A percentile compares a stretch with the other conserved stretches of the same genome.
phyloP scores from a whole-genome alignment of 2,113 vertebrate species.

The Crotalus tigris region DNA sequence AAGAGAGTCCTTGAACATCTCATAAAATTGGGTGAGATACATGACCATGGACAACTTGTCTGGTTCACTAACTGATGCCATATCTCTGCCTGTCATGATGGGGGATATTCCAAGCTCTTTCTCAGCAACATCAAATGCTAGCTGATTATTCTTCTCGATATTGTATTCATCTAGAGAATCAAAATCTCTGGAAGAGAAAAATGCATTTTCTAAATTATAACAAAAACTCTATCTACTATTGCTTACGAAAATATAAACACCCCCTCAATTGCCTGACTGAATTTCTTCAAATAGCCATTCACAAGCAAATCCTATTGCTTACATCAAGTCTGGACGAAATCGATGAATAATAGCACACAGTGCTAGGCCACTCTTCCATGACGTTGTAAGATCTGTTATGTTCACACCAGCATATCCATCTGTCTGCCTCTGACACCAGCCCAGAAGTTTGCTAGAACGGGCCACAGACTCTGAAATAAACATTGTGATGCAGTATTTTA shows the following conservation, averaged over 20 bases:
- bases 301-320: slow-evolving; percentile 58
- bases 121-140: slow-evolving; percentile 92
- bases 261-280: not conserved
- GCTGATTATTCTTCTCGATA: slow-evolving; percentile 90
- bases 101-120: slow-evolving; percentile 95
- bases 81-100: slow-evolving; percentile 98
- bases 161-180: slow-evolving; percentile 88
- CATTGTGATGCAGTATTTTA: not conserved
- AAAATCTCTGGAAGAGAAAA: slow-evolving; percentile 81
- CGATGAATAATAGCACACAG: slow-evolving; percentile 94
- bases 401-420: slow-evolving; percentile 89
- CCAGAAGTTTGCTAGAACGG: slow-evolving; percentile 92
- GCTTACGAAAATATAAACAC: not conserved
- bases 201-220: slow-evolving; percentile 8
- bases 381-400: slow-evolving; percentile 92
- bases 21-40: slow-evolving; percentile 99
- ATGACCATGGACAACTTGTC: slow-evolving; percentile 99
- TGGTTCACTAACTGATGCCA: slow-evolving; percentile 92
- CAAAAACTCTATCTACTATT: not conserved
- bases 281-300: not conserved
- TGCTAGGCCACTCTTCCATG: slow-evolving; percentile 96
- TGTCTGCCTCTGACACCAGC: slow-evolving; percentile 97
- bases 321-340: slow-evolving; percentile 96
- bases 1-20: slow-evolving; percentile 97
- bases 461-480: slow-evolving; percentile 84